Percentiles rank a stretch among this genome's conserved stretches.
These are phyloP conservation scores for Spilarctia lutea DNA, from an alignment of 2,888 invertebrate species.

Conservation along the genomic window DNA sequence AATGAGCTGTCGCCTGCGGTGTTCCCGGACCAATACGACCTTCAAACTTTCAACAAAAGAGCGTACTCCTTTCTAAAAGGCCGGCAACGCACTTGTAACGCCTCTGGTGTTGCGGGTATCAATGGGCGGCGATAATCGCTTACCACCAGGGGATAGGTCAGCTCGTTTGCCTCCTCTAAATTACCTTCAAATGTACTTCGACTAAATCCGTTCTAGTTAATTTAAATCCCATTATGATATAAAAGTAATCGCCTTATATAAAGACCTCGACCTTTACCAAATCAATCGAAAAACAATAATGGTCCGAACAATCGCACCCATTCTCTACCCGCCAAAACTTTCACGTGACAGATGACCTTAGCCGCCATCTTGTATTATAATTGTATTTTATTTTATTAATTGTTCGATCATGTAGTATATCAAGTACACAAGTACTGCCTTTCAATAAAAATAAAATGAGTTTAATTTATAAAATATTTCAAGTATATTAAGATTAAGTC, in stretches of 20 bases:
- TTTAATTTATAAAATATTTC: background rate
- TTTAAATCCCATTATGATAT: conserved; percentile 35
- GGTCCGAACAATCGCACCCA: conserved; percentile 33
- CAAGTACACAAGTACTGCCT: conserved; percentile 18
- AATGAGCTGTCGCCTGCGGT: no score
- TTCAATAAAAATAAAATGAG: conserved; percentile 24
- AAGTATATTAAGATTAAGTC: no score
- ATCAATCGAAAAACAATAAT: conserved; percentile 57
- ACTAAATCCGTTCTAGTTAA: conserved; percentile 31
- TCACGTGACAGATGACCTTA: conserved; percentile 60
- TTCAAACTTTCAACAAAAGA: no score
- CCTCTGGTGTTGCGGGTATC: no score
- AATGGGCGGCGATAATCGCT: no score
- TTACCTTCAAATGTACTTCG: background rate
- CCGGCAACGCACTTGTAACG: no score
- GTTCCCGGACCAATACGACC: no score
- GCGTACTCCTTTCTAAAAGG: no score
- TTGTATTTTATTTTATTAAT: conserved; percentile 30
- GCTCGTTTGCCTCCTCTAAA: conserved; percentile 4
- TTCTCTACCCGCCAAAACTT: conserved; percentile 55
- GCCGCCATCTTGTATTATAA: conserved; percentile 49
- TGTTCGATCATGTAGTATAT: conserved; percentile 26
- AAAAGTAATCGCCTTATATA: conserved; percentile 22
- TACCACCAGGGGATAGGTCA: no score
- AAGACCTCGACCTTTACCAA: conserved; percentile 64